Base-by-base conservation (phyloP, 2,888 invertebrate genomes). In the Atherix ibis region DNA sequence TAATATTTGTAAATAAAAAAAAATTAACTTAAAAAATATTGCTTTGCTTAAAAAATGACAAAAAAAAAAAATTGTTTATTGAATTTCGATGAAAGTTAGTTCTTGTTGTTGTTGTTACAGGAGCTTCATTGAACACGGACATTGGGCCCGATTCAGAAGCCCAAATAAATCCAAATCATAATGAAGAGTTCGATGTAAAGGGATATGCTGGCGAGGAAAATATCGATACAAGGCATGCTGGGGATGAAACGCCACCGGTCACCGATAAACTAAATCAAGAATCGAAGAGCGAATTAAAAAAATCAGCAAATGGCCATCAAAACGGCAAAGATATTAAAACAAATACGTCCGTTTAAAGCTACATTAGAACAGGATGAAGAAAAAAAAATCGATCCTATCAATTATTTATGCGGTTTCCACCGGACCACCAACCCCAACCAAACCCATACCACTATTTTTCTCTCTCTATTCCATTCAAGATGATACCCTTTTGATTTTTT, bases 101-200 rank as follows among this genome's bases (percentile, higher is more conserved):
- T 59, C 58, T 60, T 58, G 43, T 43, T 41, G 68, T 70, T 68
- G 70, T 65, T 58, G 64, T 65, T 67, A 54, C 70, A 72, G 72
- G 71, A 53, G 68, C 69, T 46, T 67, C 67, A 34, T 64, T 68
- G 46, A 68, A 69, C 53, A 68, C 69, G 42, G 71, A 72, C 52
- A 65, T 71, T 46, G 51, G 61, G 44, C 71, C 71, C 31, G 71
- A 71, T 50, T 68, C 70, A 32, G 70, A 63, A 43, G 72, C 72
- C 44, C 71, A 71, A 38, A 72, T 72, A 46, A 71, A 71, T 41
- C 72, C 72, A 25, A 63, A 71, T 9, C 68, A 66, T 27, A 61
- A 68, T 16, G 59, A 58, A 18, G 69, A 70, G 43, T 68, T 68
- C 40, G 61, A 60, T 37, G 70, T 70, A 36, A 51, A 55, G 46